Conservation (phyloP, 2,888 invertebrate species). For the Ecdyonurus torrentis region DNA sequence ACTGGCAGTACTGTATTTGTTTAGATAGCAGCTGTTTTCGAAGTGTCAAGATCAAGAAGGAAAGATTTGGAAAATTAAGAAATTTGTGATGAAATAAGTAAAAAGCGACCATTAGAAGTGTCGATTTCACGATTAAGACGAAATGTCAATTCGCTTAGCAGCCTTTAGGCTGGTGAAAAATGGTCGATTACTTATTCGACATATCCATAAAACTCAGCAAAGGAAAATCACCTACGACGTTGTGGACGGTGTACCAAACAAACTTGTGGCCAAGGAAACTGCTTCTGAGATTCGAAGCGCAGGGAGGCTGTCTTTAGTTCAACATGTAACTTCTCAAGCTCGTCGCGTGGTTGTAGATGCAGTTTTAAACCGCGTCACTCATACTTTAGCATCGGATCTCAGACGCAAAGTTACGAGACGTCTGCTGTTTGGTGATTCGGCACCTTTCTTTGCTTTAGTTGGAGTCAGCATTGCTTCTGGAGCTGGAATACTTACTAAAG, state of each 20-base stretch:
- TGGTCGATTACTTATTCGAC: constrained; percentile 38
- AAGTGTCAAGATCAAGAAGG: not conserved
- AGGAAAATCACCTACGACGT: constrained; percentile 16
- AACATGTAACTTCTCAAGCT: constrained; percentile 29
- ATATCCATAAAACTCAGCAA: constrained; percentile 32
- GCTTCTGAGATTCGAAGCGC: constrained; percentile 9
- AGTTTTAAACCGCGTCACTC: constrained; percentile 49
- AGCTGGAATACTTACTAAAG: constrained; percentile 52
- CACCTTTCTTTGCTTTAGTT: constrained; percentile 55
- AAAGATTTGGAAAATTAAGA: not conserved
- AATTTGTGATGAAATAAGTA: not conserved
- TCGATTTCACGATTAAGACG: constrained; percentile 12
- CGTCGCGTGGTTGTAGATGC: constrained; percentile 49
- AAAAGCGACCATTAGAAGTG: too few relatives aligned
- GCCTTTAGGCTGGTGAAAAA: constrained; percentile 37
- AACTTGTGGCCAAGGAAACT: constrained; percentile 14
- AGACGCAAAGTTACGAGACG: constrained; percentile 42
- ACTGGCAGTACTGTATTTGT: too few relatives aligned
- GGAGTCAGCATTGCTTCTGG: constrained; percentile 57
- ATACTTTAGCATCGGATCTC: constrained; percentile 42
- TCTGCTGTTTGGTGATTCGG: constrained; percentile 48
- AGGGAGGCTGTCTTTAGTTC: constrained; percentile 5
- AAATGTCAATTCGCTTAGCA: constrained; percentile 39
- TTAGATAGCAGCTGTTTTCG: not conserved
- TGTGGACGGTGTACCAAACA: constrained; percentile 16